Conservation (phyloP, 2,797 vertebrate genomes). For the Toxotes lorentzi region DNA sequence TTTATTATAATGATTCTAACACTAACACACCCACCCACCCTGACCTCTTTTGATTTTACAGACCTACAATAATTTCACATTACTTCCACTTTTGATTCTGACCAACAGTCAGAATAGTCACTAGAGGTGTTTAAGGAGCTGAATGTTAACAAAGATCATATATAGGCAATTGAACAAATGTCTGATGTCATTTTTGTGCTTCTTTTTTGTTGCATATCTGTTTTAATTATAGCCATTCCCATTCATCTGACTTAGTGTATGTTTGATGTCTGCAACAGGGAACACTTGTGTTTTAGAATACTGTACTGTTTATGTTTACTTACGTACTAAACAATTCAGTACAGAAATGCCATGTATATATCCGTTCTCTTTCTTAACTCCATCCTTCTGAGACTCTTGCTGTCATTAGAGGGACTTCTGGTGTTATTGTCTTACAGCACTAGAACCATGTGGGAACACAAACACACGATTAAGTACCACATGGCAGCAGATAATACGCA, state of each 20-base stretch:
- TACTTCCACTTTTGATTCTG: neutral
- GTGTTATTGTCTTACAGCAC: neutral
- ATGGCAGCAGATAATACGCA: conserved; percentile 15
- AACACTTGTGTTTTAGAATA: too few species aligned
- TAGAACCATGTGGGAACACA: conserved; percentile 6
- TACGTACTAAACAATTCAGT: neutral
- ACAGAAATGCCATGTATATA: neutral
- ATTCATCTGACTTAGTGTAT: neutral
- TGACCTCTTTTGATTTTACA: neutral
- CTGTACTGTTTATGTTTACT: neutral
- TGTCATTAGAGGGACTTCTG: conserved; percentile 10
- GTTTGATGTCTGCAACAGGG: neutral
- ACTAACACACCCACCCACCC: neutral
- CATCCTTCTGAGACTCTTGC: neutral
- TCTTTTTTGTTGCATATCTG: too few species aligned
- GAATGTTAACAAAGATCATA: neutral
- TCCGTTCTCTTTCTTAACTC: neutral
- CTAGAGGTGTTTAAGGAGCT: too few species aligned
- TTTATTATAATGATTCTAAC: too few species aligned
- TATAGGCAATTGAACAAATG: too few species aligned
- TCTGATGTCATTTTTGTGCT: too few species aligned
- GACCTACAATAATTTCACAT: neutral
- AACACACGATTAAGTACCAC: conserved; percentile 8
- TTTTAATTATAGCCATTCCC: neutral
- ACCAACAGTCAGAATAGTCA: neutral